phyloP scores from a whole-genome alignment of 1,140 invertebrate species.

The Limonius californicus region DNA sequence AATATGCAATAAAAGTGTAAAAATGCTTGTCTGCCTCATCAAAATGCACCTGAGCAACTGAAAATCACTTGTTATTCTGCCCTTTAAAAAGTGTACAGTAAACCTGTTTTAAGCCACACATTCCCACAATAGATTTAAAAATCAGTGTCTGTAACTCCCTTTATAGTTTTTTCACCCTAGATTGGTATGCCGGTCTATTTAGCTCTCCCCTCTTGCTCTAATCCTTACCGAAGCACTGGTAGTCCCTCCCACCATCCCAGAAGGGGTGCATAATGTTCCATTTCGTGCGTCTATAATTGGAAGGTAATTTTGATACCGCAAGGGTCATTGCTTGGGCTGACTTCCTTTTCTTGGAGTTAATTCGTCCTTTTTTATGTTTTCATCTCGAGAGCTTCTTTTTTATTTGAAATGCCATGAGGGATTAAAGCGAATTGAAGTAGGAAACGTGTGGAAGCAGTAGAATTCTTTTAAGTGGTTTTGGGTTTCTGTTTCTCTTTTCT shows the following conservation, averaged over 20 bases:
- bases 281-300: background rate
- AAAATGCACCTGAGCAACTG: slow-evolving; percentile 13
- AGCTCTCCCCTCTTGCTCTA: slow-evolving; percentile 8
- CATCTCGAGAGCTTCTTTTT: too few species aligned
- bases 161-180: slow-evolving; percentile 46
- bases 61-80: slow-evolving; percentile 5
- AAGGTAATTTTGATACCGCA: slow-evolving; percentile 6
- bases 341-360: too few species aligned
- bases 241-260: background rate
- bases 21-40: background rate
- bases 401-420: background rate
- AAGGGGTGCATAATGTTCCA: slow-evolving; percentile 11
- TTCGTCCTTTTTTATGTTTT: too few species aligned
- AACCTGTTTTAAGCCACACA: slow-evolving; percentile 25
- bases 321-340: too few species aligned
- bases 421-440: background rate
- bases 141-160: slow-evolving; percentile 46
- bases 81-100: slow-evolving; percentile 12
- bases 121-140: slow-evolving; percentile 37
- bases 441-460: too few species aligned
- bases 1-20: too few species aligned
- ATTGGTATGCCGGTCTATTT: slow-evolving; percentile 29
- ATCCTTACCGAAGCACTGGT: background rate
- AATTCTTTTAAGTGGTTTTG: too few species aligned
- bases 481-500: background rate